Evolutionary conservation across 2,888 invertebrate species (phyloP), one percentile per base, ranked within the genome.

Genomic region (Caenorhabditis angaria): DNA sequence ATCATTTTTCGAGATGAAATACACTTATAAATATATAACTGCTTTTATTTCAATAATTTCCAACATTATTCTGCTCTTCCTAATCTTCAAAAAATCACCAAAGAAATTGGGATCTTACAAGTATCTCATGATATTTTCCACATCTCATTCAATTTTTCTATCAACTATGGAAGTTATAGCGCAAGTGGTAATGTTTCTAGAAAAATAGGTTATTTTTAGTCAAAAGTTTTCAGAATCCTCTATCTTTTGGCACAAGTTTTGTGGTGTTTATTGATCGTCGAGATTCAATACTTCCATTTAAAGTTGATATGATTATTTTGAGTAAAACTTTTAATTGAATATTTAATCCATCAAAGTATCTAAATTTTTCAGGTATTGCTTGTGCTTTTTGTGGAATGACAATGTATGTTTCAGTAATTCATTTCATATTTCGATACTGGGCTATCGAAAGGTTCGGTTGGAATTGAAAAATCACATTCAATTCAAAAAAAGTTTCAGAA

Each of bases 391-490:
- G 63, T 35, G 68, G 68, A 4, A 55, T 68, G 20, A 63, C 63
- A 12, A 60, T 60, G 59, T 60, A 62, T 18, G 59, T 63, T 57
- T 63, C 62, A 28, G 68, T 60, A 1, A 54, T 68, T 10, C 68
- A 68, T 48, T 68, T 68, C 54, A 48, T 68, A 10, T 68, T 55
- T n/a, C 63, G 68, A 32, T 68, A 47, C 24, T 68, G 59, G 20
- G 68, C 68, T 14, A 12, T 68, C 4, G 55, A 63, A 41, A n/a
- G 68, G 25, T 32, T 35, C 14, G 6, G 6, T 35, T 35, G 35
- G 14, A 6, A 35, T 10, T 10, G 8, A 10, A 6, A 14, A 35
- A 10, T 14, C 6, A 6, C 35, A 35, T 35, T 35, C 6, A 10
- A 10, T 35, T 35, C 35, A 35, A 35, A 35, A 35, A 35, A 35